Percentiles rank a stretch among this genome's conserved stretches.
These are phyloP conservation scores for Turnix velox DNA, from an alignment of 2,113 vertebrate species.

Conservation along the genomic window DNA sequence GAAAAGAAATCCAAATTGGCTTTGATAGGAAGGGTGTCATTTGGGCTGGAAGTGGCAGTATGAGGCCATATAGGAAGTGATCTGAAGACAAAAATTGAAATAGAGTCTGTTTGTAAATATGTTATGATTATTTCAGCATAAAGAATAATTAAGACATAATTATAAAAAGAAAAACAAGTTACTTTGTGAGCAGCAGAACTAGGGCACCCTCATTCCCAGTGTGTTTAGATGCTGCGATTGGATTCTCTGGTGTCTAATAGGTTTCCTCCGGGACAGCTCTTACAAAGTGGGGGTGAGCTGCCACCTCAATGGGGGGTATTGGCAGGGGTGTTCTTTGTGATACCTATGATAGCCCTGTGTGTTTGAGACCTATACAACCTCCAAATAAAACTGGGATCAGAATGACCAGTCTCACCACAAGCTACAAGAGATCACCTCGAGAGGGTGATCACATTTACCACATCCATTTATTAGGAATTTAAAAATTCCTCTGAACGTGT, in stretches of 20 bases:
- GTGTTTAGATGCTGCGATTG: background rate
- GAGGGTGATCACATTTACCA: background rate
- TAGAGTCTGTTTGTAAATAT: constrained; percentile 53
- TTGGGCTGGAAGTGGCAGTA: constrained; percentile 57
- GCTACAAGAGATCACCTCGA: background rate
- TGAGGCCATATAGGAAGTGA: constrained; percentile 48
- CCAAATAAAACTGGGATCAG: background rate
- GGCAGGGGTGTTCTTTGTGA: background rate
- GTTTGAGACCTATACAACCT: background rate
- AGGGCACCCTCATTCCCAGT: background rate
- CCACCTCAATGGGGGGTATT: accelerated
- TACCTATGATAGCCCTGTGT: background rate
- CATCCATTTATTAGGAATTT: background rate
- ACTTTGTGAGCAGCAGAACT: constrained; percentile 49
- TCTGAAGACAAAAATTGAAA: constrained; percentile 58
- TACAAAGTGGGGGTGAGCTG: background rate
- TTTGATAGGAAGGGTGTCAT: constrained; percentile 50
- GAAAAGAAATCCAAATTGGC: constrained; percentile 64
- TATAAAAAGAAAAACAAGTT: constrained; percentile 57
- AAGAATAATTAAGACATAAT: constrained; percentile 60
- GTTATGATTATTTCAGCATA: constrained; percentile 55
- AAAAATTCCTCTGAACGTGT: background rate
- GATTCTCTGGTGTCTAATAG: background rate
- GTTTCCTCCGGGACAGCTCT: background rate
- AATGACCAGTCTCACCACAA: background rate